phyloP scores from a whole-genome alignment of 2,888 invertebrate species.

The Ophion ellenae region DNA sequence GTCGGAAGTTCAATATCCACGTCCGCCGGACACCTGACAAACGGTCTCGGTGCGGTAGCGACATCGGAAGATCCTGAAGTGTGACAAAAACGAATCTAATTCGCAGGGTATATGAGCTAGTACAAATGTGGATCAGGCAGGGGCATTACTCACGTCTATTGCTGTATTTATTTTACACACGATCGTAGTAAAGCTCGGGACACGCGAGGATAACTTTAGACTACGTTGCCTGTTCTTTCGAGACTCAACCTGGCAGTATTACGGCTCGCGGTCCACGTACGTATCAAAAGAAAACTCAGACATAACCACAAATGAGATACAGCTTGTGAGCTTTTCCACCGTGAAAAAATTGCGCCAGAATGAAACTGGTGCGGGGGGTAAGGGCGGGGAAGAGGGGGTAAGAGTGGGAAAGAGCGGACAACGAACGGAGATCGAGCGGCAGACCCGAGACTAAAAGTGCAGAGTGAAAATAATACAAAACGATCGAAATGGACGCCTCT shows the following conservation, averaged over 20 bases:
- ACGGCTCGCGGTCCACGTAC: background rate
- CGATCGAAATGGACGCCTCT: constrained; percentile 71
- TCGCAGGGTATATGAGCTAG: background rate
- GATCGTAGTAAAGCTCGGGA: constrained; percentile 33
- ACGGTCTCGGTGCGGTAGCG: constrained; percentile 84
- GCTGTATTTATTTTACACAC: constrained; percentile 14
- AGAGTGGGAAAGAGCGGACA: constrained; percentile 29
- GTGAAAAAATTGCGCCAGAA: constrained; percentile 68
- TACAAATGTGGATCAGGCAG: too few relatives aligned
- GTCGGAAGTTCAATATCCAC: constrained; percentile 86
- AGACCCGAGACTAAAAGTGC: constrained; percentile 49
- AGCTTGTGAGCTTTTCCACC: constrained; percentile 37
- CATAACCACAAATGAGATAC: constrained; percentile 54
- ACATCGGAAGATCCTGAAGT: constrained; percentile 67
- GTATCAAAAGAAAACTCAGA: constrained; percentile 53
- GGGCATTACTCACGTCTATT: background rate
- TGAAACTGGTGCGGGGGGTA: constrained; percentile 59
- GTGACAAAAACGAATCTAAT: constrained; percentile 45
- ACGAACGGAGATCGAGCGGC: constrained; percentile 31
- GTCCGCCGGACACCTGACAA: constrained; percentile 88
- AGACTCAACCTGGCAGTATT: constrained; percentile 11
- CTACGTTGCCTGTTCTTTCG: background rate
- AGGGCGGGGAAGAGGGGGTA: constrained; percentile 14
- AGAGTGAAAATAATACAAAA: constrained; percentile 67
- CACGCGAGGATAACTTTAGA: constrained; percentile 15